phyloP scores from a whole-genome alignment of 2,888 invertebrate genomes.

The Drosophila nigricruria region DNA sequence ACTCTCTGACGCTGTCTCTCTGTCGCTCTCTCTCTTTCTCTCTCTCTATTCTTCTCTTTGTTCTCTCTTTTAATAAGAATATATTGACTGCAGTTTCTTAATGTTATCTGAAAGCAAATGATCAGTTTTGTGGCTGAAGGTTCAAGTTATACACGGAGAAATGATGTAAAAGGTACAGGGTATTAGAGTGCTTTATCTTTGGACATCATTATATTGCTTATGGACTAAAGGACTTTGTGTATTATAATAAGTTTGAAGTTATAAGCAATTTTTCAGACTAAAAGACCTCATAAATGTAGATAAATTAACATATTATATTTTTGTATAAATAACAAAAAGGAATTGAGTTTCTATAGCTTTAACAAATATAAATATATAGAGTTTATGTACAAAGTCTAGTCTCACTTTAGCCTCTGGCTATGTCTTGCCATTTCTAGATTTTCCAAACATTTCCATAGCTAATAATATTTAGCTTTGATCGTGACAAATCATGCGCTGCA shows the following conservation, averaged over 20 bases:
- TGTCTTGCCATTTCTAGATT: conserved; percentile 5
- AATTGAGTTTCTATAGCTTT: too few species aligned
- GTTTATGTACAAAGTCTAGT: background rate
- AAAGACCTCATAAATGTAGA: too few species aligned
- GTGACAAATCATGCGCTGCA: conserved; percentile 53
- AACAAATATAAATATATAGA: background rate
- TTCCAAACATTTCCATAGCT: conserved; percentile 9
- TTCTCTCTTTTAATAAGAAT: background rate
- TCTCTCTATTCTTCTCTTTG: background rate
- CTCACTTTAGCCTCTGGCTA: background rate
- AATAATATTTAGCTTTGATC: conserved; percentile 55
- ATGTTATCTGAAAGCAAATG: background rate
- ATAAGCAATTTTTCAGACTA: too few species aligned
- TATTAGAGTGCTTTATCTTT: too few species aligned
- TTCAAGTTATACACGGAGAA: background rate
- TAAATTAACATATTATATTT: too few species aligned
- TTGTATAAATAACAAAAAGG: too few species aligned
- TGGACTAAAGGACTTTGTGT: too few species aligned
- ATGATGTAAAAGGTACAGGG: background rate
- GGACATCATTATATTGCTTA: background rate
- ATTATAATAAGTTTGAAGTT: too few species aligned
- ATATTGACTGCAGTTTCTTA: background rate
- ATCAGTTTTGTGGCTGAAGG: background rate
- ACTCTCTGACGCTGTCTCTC: background rate
- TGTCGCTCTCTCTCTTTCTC: background rate